A percentile compares a stretch with the other conserved stretches of the same genome.
These are phyloP conservation scores for Perodicticus potto DNA, from an alignment of 2,797 vertebrate genomes.

Conservation along the genomic window DNA sequence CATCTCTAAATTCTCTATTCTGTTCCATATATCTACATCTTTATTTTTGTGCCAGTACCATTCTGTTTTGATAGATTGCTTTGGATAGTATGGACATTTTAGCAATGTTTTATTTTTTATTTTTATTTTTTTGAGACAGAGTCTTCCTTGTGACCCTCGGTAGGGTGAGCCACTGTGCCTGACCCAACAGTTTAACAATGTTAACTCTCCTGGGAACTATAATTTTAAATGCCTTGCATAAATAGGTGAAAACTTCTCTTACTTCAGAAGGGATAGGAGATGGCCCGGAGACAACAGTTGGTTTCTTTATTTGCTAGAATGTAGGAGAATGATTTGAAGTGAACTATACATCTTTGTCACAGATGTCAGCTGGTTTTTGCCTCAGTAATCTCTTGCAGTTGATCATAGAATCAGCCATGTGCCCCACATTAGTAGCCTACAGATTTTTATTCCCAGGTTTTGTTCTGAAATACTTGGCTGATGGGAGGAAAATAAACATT, in stretches of 20 bases:
- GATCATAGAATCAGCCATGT: constrained; percentile 47
- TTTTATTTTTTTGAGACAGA: no score
- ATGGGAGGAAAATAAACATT: constrained; percentile 61
- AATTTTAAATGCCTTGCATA: constrained; percentile 57
- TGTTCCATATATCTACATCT: no score
- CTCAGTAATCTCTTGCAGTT: constrained; percentile 61
- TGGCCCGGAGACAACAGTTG: constrained; percentile 12
- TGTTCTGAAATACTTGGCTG: constrained; percentile 70
- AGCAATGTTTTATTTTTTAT: no score
- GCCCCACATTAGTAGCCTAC: constrained; percentile 43
- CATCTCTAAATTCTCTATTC: no score
- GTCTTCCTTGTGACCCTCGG: no score
- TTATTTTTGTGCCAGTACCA: no score
- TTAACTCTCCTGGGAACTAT: neutral
- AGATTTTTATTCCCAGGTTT: constrained; percentile 60
- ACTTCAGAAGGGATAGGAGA: constrained; percentile 65
- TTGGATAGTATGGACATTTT: no score
- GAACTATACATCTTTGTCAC: constrained; percentile 69
- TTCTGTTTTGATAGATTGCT: no score
- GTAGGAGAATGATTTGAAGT: constrained; percentile 68
- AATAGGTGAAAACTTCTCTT: constrained; percentile 66
- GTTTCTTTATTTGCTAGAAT: constrained; percentile 66
- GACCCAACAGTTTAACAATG: no score
- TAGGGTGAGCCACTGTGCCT: no score
- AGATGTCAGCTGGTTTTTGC: constrained; percentile 70